These are phyloP conservation scores for Prunella strophiata DNA, from an alignment of 2,797 vertebrate species.

Conservation along the genomic window DNA sequence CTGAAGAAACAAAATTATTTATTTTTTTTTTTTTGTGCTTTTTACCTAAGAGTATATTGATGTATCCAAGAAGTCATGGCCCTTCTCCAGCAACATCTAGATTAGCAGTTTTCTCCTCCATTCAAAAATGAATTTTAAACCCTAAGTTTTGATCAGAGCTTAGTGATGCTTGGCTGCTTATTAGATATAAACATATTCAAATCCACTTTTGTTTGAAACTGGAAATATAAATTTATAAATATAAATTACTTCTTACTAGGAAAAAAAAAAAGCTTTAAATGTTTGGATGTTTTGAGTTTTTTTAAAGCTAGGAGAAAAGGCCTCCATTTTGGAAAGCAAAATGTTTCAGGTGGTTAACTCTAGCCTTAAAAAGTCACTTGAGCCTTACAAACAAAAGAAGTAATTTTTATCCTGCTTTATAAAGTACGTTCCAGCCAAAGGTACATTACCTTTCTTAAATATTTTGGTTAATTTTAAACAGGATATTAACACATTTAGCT, in stretches of 20 bases:
- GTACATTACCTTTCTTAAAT: neutral
- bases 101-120: neutral
- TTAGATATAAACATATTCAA: neutral
- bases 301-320: neutral
- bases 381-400: neutral
- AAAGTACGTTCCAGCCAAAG: neutral
- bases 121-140: neutral
- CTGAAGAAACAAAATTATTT: neutral
- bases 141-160: neutral
- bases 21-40: neutral
- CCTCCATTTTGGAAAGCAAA: neutral
- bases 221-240: neutral
- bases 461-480: neutral
- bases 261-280: neutral
- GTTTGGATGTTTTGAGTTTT: accelerated
- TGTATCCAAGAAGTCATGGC: neutral
- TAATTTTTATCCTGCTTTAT: neutral
- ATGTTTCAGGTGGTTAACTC: neutral
- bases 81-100: neutral
- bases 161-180: neutral
- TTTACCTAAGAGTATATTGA: neutral
- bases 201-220: neutral
- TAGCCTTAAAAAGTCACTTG: neutral
- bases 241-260: neutral
- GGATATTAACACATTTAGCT: neutral